phyloP scores from a whole-genome alignment of 2,797 vertebrate genomes.

The Chromis chromis region DNA sequence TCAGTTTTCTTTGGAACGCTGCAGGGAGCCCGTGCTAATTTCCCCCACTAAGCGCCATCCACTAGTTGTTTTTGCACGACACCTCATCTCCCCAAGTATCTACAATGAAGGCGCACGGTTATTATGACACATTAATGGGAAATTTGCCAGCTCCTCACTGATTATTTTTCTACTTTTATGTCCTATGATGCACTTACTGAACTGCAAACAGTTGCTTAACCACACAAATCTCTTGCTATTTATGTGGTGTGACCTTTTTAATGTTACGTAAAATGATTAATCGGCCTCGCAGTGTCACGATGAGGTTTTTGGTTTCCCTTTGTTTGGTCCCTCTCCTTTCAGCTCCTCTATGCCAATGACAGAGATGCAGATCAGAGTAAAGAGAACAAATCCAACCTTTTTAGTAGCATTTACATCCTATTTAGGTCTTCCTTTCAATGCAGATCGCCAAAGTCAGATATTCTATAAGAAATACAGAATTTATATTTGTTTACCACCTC shows the following conservation, averaged over 20 bases:
- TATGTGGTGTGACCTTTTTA: not conserved
- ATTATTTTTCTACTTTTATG: not conserved
- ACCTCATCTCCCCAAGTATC: too few species aligned
- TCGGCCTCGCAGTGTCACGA: not conserved
- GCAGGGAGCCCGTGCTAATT: too few species aligned
- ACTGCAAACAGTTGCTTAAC: not conserved
- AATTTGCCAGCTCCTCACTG: too few species aligned
- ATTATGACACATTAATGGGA: too few species aligned
- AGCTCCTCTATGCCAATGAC: not conserved
- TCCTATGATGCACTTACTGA: not conserved
- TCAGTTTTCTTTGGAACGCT: too few species aligned
- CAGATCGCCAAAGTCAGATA: too few species aligned
- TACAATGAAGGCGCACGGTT: too few species aligned
- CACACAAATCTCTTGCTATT: not conserved
- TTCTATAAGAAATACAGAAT: not conserved
- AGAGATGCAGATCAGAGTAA: not conserved
- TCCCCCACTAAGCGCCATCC: too few species aligned
- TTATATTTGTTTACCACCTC: not conserved
- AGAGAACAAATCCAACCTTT: not conserved
- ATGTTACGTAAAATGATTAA: not conserved
- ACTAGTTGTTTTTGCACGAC: too few species aligned
- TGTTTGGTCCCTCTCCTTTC: not conserved
- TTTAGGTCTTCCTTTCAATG: too few species aligned
- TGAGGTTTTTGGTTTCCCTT: not conserved
- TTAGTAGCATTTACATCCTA: not conserved